These are phyloP conservation scores for Synergus gifuensis DNA, from an alignment of 2,888 invertebrate genomes.

Conservation along the genomic window DNA sequence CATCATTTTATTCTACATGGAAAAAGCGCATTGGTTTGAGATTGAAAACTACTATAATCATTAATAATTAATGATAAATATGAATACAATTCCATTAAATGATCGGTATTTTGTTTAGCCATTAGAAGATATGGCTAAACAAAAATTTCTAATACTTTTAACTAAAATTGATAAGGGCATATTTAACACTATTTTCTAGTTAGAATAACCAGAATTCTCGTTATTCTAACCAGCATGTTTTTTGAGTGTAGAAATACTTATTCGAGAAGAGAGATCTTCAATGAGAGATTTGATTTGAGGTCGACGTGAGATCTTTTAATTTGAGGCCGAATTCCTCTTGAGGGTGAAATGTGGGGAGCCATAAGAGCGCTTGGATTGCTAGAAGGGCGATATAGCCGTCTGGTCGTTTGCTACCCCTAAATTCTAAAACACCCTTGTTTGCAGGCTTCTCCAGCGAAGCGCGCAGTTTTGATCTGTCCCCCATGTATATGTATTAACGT, in stretches of 20 bases:
- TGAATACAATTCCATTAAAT: not conserved
- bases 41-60: not conserved
- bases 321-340: constrained; percentile 75
- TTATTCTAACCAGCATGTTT: no score
- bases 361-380: constrained; percentile 70
- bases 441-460: constrained; percentile 59
- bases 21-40: not conserved
- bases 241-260: not conserved
- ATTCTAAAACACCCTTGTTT: constrained; percentile 70
- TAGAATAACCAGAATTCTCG: no score
- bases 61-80: not conserved
- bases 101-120: not conserved
- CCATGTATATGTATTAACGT: constrained; percentile 37
- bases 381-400: constrained; percentile 65
- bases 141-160: no score
- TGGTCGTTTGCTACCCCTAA: constrained; percentile 64
- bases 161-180: no score
- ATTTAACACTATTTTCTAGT: no score
- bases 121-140: no score
- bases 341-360: constrained; percentile 73
- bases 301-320: constrained; percentile 76
- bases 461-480: constrained; percentile 61
- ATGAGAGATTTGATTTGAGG: constrained; percentile 65
- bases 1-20: not conserved
- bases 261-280: not conserved